Percentiles rank a stretch among this genome's conserved stretches.
Evolutionary conservation across 2,888 invertebrate genomes (phyloP).

Genomic region (Diplolepis rosae): DNA sequence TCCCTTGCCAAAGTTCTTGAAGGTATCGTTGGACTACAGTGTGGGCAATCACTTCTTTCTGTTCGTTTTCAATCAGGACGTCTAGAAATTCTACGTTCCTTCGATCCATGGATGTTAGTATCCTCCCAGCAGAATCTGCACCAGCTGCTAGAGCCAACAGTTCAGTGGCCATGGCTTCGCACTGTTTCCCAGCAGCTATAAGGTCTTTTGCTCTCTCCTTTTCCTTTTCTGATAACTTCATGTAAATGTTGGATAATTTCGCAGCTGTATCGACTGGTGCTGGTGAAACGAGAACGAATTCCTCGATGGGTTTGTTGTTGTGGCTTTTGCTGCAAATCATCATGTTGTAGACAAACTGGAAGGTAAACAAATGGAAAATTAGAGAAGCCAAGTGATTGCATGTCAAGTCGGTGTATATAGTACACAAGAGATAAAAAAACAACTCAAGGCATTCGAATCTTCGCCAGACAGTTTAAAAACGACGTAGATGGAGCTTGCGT

Average conservation of each 20-base stretch:
- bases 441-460: neutral
- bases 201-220: slow-evolving; percentile 98
- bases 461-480: neutral
- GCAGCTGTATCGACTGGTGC: slow-evolving; percentile 99
- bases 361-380: slow-evolving; percentile 34
- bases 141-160: slow-evolving; percentile 94
- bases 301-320: slow-evolving; percentile 96
- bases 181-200: slow-evolving; percentile 95
- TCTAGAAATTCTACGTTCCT: slow-evolving; percentile 96
- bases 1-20: slow-evolving; percentile 98
- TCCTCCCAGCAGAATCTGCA: slow-evolving; percentile 94
- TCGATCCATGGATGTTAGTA: slow-evolving; percentile 95
- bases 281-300: slow-evolving; percentile 98
- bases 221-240: slow-evolving; percentile 92
- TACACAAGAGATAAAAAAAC: neutral
- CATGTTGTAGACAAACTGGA: slow-evolving; percentile 93
- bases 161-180: slow-evolving; percentile 98
- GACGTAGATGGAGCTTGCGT: slow-evolving; percentile 46
- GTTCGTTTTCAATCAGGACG: slow-evolving; percentile 98
- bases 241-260: slow-evolving; percentile 94
- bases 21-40: slow-evolving; percentile 98
- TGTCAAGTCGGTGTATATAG: neutral
- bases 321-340: slow-evolving; percentile 98
- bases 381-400: neutral
- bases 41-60: slow-evolving; percentile 97